phyloP scores from a whole-genome alignment of 2,113 vertebrate genomes.

The Sebastes fasciatus region DNA sequence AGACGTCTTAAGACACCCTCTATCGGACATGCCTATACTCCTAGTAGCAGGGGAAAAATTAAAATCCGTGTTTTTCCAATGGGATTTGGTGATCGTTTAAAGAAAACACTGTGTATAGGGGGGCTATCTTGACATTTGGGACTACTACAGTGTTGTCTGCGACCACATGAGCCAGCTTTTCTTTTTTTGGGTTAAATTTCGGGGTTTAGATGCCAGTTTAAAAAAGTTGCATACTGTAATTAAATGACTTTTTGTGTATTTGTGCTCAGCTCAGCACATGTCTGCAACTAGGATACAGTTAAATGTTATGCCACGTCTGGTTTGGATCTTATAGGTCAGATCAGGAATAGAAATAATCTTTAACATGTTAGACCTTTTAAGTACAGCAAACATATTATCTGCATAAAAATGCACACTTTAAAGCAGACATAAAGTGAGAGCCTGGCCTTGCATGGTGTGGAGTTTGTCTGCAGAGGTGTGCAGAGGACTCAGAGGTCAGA shows the following conservation, averaged over 20 bases:
- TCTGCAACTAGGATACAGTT: conserved; percentile 20
- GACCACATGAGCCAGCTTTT: background rate
- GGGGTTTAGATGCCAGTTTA: background rate
- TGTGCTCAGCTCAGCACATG: conserved; percentile 28
- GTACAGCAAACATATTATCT: background rate
- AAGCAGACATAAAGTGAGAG: background rate
- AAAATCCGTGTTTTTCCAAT: background rate
- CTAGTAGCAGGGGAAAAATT: background rate
- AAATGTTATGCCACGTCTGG: conserved; percentile 58
- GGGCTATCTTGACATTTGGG: background rate
- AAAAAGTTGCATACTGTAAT: conserved; percentile 35
- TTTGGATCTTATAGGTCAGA: conserved; percentile 6
- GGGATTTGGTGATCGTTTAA: conserved; percentile 5
- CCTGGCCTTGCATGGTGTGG: background rate
- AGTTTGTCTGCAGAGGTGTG: background rate
- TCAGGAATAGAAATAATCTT: conserved; percentile 2
- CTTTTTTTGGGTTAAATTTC: background rate
- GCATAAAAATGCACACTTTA: background rate
- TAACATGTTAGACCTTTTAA: background rate
- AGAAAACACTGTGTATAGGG: background rate
- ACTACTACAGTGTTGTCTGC: background rate
- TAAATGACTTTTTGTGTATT: conserved; percentile 14
- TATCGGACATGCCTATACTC: background rate
- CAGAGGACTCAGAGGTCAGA: conserved; percentile 11
- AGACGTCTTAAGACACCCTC: background rate